These are phyloP conservation scores for Leontocebus nigricollis DNA, from an alignment of 2,797 vertebrate genomes.

Conservation along the genomic window DNA sequence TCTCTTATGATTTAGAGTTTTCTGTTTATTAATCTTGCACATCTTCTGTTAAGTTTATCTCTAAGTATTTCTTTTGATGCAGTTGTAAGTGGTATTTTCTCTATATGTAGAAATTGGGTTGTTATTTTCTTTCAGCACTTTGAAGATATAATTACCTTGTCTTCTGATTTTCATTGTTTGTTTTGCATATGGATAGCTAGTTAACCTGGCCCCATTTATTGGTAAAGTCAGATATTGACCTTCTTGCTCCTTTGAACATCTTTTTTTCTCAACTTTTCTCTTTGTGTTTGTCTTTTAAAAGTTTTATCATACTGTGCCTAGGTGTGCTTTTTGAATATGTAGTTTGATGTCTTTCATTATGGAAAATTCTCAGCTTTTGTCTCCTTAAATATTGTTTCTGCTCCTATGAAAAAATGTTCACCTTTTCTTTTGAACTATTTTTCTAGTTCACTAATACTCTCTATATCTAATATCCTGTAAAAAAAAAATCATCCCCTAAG, in stretches of 20 bases:
- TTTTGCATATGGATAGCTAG: neutral
- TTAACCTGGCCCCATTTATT: neutral
- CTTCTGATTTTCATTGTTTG: neutral
- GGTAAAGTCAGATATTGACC: neutral
- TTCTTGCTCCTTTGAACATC: slow-evolving; percentile 17
- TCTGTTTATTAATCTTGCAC: neutral
- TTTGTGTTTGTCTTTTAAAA: neutral
- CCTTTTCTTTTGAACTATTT: neutral
- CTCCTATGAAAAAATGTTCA: neutral
- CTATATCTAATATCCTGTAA: neutral
- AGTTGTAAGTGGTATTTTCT: neutral
- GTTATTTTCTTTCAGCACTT: neutral
- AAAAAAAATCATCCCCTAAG: neutral
- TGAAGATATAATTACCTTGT: neutral
- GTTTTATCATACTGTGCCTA: neutral
- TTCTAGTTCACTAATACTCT: neutral
- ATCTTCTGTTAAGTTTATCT: slow-evolving; percentile 3
- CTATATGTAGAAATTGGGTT: neutral
- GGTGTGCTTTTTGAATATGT: neutral
- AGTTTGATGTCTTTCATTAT: slow-evolving; percentile 13
- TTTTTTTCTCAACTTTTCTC: neutral
- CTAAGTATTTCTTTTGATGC: neutral
- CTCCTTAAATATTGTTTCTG: slow-evolving; percentile 23
- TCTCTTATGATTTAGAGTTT: neutral
- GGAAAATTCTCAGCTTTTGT: neutral